Conservation (phyloP, 2,888 invertebrate species). For the Epinotia nisella region DNA sequence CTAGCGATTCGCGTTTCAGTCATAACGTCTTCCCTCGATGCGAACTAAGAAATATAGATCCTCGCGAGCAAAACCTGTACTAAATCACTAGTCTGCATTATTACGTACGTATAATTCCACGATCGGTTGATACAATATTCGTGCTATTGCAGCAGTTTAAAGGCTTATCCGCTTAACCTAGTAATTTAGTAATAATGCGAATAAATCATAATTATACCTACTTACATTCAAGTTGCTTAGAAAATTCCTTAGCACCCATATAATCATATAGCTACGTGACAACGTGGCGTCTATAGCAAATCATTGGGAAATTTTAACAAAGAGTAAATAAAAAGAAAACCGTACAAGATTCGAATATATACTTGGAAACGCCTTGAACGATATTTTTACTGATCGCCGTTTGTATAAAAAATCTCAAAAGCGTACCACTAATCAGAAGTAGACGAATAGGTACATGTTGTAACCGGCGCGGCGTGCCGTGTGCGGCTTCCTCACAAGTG, state of each 20-base stretch:
- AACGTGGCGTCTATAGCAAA: not conserved
- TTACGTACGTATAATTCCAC: slow-evolving; percentile 66
- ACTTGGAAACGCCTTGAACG: not conserved
- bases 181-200: slow-evolving; percentile 40
- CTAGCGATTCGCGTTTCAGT: slow-evolving; percentile 77
- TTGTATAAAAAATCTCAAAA: not conserved
- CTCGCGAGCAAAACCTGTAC: slow-evolving; percentile 80
- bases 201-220: slow-evolving; percentile 41
- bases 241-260: slow-evolving; percentile 6
- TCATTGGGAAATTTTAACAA: not conserved
- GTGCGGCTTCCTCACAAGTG: too few relatives aligned
- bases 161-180: slow-evolving; percentile 42
- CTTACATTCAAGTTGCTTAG: slow-evolving; percentile 24
- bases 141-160: slow-evolving; percentile 45
- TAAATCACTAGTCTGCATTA: slow-evolving; percentile 82
- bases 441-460: not conserved
- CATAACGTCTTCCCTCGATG: slow-evolving; percentile 82
- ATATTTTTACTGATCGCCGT: not conserved
- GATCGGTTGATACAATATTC: slow-evolving; percentile 54
- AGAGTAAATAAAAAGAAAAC: not conserved
- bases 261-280: not conserved
- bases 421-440: too few relatives aligned
- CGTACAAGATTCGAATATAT: not conserved
- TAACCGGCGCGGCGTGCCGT: too few relatives aligned
- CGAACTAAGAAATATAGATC: slow-evolving; percentile 83